Percentiles rank a stretch among this genome's conserved stretches.
These are phyloP conservation scores for Rhamnusium bicolor DNA, from an alignment of 2,888 invertebrate species.

Conservation along the genomic window DNA sequence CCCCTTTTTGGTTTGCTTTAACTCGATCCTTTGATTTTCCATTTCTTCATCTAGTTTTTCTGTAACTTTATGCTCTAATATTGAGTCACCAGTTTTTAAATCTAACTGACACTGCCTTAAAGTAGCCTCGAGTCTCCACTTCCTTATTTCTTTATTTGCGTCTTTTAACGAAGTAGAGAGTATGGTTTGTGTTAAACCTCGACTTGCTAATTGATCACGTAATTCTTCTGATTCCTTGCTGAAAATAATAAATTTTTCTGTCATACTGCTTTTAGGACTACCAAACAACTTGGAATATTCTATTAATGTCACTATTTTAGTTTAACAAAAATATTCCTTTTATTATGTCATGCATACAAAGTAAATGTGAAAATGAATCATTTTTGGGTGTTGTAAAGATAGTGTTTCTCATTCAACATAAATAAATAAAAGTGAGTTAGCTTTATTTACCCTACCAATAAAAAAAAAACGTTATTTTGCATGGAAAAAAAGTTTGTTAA, in stretches of 20 bases:
- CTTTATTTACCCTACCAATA: too few species aligned
- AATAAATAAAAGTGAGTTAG: too few species aligned
- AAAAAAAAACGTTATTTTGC: too few species aligned
- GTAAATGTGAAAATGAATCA: too few species aligned
- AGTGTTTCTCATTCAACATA: too few species aligned
- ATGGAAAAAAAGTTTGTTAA: too few species aligned
- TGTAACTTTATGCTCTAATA: neutral
- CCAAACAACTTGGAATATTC: too few species aligned
- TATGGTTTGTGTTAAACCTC: slow-evolving; percentile 41
- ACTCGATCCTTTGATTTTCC: neutral
- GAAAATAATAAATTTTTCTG: neutral
- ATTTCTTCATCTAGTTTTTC: slow-evolving; percentile 1
- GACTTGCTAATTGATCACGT: slow-evolving; percentile 35
- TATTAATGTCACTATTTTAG: too few species aligned
- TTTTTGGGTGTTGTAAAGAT: too few species aligned
- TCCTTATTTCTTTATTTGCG: slow-evolving; percentile 50
- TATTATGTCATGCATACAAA: too few species aligned
- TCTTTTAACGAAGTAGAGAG: slow-evolving; percentile 45
- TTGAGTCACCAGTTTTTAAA: neutral
- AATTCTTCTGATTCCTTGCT: slow-evolving; percentile 50
- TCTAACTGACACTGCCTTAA: slow-evolving; percentile 35
- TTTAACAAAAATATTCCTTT: too few species aligned
- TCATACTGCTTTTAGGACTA: too few species aligned
- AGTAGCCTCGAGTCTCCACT: slow-evolving; percentile 49
- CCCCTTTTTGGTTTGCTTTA: neutral